Percentiles rank a stretch among this genome's conserved stretches.
These are phyloP conservation scores for Actinemys pallida DNA, from an alignment of 2,113 vertebrate species.

Conservation along the genomic window DNA sequence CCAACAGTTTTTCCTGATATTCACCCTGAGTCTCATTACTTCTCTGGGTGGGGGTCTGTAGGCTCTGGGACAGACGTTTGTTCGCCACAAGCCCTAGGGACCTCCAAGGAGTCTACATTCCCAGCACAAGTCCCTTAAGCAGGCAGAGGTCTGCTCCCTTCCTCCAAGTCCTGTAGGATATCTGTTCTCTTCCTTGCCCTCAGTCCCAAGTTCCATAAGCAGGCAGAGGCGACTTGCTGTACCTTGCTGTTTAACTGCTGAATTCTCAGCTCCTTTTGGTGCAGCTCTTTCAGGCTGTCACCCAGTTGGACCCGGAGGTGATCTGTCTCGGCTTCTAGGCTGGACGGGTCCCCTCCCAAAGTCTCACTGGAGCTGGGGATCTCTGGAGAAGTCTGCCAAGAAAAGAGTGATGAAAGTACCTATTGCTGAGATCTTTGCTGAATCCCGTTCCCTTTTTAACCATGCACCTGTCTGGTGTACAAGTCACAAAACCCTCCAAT, in stretches of 20 bases:
- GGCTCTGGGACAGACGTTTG: background rate
- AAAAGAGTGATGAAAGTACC: background rate
- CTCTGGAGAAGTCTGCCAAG: slow-evolving; percentile 71
- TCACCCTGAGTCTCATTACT: background rate
- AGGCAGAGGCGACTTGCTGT: fast-evolving
- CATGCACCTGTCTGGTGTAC: background rate
- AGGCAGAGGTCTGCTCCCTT: background rate
- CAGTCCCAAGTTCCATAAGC: background rate
- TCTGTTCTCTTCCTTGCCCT: background rate
- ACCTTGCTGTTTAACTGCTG: slow-evolving; percentile 85
- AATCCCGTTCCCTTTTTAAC: background rate
- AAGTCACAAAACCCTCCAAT: background rate
- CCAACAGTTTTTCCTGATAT: background rate
- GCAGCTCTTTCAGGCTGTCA: slow-evolving; percentile 82
- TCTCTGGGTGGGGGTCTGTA: background rate
- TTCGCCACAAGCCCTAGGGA: background rate
- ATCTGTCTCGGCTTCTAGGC: slow-evolving; percentile 70
- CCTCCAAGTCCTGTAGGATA: background rate
- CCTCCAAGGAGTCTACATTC: background rate
- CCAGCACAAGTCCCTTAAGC: background rate
- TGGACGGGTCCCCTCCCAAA: slow-evolving; percentile 39
- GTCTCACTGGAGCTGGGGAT: background rate
- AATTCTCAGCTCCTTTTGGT: slow-evolving; percentile 84
- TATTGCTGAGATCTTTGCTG: background rate
- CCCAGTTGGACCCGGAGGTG: slow-evolving; percentile 77